Base-by-base conservation (phyloP, 2,797 vertebrate genomes). In the Ataeniobius toweri region DNA sequence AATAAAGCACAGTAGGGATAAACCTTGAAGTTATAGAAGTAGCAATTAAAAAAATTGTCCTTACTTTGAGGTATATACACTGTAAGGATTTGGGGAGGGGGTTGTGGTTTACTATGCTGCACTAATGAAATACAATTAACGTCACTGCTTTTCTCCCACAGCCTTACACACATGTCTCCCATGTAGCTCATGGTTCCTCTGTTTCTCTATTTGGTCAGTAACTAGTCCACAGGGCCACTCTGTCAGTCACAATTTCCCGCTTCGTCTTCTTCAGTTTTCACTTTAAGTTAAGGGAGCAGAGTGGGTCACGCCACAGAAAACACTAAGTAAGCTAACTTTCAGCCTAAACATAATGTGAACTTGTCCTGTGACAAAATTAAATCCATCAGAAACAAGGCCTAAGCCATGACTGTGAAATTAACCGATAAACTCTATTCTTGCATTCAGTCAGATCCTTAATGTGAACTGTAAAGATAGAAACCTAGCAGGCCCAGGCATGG, bases 351-450 rank as follows among this genome's bases (percentile, higher is more conserved):
- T 46, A 13, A 65, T 82, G 56, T 50, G 75, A 81, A 74, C n/a
- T 14, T 74, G 83, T 74, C 48, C 10, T 36, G 20, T 77, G n/a
- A 73, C 31, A 72, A 78, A 84, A 71, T 79, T 44, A 76, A 82
- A 85, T 26, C 22, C 39, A 73, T 73, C 73, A 80, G 69, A 80
- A 81, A 77, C 82, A 73, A 73, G 53, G 61, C 61, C 86, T 77
- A 63, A 80, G 76, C 77, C 74, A 51, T 39, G 71, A 73, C 86
- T 76, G 72, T 79, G 58, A 90, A 88, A 86, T 84, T 56, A 72
- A 41, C 73, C 74, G 63, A 76, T 91, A 89, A 90, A 86, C 55
- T 81, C 71, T 89, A 85, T 90, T 92, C 80, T 82, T 81, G 79
- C 85, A 86, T 85, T 79, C 83, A 89, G 68, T 89, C 72, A 74